A percentile compares a stretch with the other conserved stretches of the same genome.
phyloP scores from a whole-genome alignment of 2,888 invertebrate species.

The Cheilosia impressa region DNA sequence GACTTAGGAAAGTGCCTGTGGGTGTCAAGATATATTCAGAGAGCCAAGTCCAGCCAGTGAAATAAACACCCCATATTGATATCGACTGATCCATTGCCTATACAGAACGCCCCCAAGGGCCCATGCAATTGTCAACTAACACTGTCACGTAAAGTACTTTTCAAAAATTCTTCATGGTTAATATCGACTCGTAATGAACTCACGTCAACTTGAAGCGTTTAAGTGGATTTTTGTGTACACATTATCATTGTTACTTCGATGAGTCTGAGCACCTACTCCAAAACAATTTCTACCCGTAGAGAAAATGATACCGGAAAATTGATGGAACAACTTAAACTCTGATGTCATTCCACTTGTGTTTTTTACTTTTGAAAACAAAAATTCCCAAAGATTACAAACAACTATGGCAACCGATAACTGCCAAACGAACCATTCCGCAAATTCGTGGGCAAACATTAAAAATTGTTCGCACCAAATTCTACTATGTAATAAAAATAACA shows the following conservation, averaged over 20 bases:
- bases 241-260: background rate
- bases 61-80: no score
- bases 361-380: background rate
- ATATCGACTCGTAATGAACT: background rate
- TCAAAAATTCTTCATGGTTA: background rate
- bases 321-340: background rate
- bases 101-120: no score
- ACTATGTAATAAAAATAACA: background rate
- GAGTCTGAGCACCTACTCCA: background rate
- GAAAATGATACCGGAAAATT: background rate
- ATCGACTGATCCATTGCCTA: no score
- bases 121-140: no score
- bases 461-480: background rate
- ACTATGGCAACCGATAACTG: background rate
- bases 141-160: background rate
- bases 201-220: background rate
- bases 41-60: no score
- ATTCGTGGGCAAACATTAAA: background rate
- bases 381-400: background rate
- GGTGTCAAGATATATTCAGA: no score
- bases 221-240: constrained; percentile 3
- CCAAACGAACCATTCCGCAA: background rate
- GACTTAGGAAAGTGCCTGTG: no score
- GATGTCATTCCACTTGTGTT: background rate
- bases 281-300: background rate